These are phyloP conservation scores for Caiman crocodilus DNA, from an alignment of 2,797 vertebrate genomes.

Conservation along the genomic window DNA sequence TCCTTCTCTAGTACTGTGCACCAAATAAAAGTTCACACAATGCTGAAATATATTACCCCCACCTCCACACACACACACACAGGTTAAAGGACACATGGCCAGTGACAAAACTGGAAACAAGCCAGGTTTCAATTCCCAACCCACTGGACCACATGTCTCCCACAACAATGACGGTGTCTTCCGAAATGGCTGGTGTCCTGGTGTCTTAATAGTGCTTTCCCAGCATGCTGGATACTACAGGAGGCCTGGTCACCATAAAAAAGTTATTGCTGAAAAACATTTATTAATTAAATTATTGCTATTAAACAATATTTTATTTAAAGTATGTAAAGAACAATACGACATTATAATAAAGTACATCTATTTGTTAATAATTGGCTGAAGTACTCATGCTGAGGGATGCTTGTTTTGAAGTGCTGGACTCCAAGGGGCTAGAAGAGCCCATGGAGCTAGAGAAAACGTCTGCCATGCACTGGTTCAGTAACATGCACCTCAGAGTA, in stretches of 20 bases:
- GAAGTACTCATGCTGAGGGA: too few species aligned
- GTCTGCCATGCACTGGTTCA: neutral
- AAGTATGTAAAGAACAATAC: too few species aligned
- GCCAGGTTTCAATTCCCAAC: neutral
- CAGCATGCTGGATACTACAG: neutral
- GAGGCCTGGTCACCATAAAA: neutral
- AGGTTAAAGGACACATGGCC: neutral
- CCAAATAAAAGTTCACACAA: neutral
- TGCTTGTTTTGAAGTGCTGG: neutral
- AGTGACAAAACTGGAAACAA: neutral
- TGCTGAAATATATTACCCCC: neutral
- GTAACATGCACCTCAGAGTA: fast-evolving
- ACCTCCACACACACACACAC: too few species aligned
- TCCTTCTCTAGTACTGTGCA: neutral
- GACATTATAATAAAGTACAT: too few species aligned
- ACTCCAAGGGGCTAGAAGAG: neutral
- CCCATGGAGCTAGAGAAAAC: neutral
- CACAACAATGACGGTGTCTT: neutral
- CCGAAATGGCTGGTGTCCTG: neutral
- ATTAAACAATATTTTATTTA: neutral
- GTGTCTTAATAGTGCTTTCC: fast-evolving
- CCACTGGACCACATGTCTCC: neutral
- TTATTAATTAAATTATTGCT: neutral
- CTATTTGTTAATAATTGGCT: too few species aligned
- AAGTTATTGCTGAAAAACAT: neutral